These are phyloP conservation scores for Peromyscus polionotus DNA, from an alignment of 2,113 vertebrate genomes.

Conservation along the genomic window DNA sequence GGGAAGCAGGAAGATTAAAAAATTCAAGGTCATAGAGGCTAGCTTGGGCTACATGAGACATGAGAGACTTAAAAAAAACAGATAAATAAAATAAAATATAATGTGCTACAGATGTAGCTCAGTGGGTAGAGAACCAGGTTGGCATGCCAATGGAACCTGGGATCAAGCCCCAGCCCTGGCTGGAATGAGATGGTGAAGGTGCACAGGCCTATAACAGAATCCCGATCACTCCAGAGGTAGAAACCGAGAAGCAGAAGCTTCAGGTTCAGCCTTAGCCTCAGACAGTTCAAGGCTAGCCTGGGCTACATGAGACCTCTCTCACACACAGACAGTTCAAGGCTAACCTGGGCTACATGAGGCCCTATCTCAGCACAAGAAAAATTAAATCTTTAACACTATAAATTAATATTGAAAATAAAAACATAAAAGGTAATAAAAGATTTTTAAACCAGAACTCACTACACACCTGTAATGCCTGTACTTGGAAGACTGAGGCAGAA, in stretches of 20 bases:
- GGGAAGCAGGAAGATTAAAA: too few species aligned
- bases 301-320: background rate
- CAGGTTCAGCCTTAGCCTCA: background rate
- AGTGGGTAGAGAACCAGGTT: too few species aligned
- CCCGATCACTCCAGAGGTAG: background rate
- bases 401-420: background rate
- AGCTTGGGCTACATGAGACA: too few species aligned
- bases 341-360: background rate
- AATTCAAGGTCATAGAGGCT: too few species aligned
- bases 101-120: too few species aligned
- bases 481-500: background rate
- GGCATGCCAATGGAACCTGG: too few species aligned
- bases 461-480: background rate
- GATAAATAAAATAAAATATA: too few species aligned
- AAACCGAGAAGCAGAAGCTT: background rate
- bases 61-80: too few species aligned
- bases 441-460: background rate
- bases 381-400: background rate
- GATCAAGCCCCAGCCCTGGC: too few species aligned
- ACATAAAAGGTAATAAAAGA: background rate
- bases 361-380: background rate
- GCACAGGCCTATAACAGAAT: background rate
- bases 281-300: background rate
- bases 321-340: too few species aligned
- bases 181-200: background rate